phyloP scores from a whole-genome alignment of 92 coral and sea anemone species.

The Phenganax subtilis region DNA sequence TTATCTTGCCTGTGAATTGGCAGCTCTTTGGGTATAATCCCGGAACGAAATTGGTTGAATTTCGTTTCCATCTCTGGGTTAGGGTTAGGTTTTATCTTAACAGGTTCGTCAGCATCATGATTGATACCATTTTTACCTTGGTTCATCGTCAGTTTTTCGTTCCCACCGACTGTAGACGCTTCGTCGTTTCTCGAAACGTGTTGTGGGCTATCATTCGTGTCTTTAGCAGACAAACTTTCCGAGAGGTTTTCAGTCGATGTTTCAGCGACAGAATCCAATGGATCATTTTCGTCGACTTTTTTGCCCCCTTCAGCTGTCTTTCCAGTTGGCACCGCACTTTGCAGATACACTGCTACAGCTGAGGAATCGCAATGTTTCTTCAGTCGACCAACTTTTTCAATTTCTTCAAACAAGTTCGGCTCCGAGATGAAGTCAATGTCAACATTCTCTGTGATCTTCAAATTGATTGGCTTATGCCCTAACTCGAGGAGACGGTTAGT shows the following conservation, averaged over 20 bases:
- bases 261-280: conserved; percentile 10
- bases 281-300: conserved; percentile 3
- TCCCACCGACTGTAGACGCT: neutral
- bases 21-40: neutral
- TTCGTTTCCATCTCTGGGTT: neutral
- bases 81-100: conserved; percentile 7
- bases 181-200: neutral
- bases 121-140: neutral
- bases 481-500: conserved; percentile 25
- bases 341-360: neutral
- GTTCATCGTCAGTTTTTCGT: neutral
- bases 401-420: conserved; percentile 27
- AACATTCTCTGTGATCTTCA: conserved; percentile 22
- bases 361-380: conserved; percentile 20
- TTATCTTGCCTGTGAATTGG: neutral
- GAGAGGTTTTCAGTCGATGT: conserved; percentile 25
- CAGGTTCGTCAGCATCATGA: neutral
- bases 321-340: neutral
- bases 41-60: neutral
- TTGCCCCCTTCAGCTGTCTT: neutral
- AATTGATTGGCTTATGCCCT: conserved; percentile 26
- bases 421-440: conserved; percentile 36
- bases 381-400: conserved; percentile 26
- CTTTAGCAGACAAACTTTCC: conserved; percentile 29
- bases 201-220: conserved; percentile 6